These are phyloP conservation scores for Bambusicola thoracicus DNA, from an alignment of 2,113 vertebrate genomes.

Conservation along the genomic window DNA sequence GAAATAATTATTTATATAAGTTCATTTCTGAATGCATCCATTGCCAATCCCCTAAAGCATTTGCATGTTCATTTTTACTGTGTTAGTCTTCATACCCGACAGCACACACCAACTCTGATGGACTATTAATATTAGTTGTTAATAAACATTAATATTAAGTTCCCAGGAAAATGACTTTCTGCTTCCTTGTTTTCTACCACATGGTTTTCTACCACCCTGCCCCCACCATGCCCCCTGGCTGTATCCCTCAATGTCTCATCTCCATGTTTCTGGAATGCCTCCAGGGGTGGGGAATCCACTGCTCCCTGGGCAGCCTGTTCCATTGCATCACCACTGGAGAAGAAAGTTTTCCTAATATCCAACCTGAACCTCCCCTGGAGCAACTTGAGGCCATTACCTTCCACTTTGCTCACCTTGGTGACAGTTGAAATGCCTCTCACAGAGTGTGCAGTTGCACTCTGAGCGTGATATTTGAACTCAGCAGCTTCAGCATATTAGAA, in stretches of 20 bases:
- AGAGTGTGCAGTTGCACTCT: not conserved
- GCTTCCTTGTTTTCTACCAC: not conserved
- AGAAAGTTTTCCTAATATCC: too few relatives aligned
- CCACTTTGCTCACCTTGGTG: not conserved
- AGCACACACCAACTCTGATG: not conserved
- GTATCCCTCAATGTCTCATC: too few relatives aligned
- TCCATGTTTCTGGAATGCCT: too few relatives aligned
- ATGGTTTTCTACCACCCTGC: too few relatives aligned
- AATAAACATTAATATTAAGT: not conserved
- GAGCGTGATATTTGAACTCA: not conserved
- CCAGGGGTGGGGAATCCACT: too few relatives aligned
- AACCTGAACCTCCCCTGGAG: too few relatives aligned
- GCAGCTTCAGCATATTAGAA: not conserved
- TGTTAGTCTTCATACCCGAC: not conserved
- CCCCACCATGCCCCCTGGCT: too few relatives aligned
- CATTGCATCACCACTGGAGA: too few relatives aligned
- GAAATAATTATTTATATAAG: not conserved
- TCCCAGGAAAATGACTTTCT: not conserved
- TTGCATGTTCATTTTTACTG: not conserved
- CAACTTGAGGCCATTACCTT: too few relatives aligned
- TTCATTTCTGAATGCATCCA: not conserved
- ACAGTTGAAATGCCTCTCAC: not conserved
- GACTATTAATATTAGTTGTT: not conserved
- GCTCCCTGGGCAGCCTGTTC: too few relatives aligned
- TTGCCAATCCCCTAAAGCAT: not conserved